These are phyloP conservation scores for Listronotus bonariensis DNA, from an alignment of 1,140 invertebrate genomes.

Conservation along the genomic window DNA sequence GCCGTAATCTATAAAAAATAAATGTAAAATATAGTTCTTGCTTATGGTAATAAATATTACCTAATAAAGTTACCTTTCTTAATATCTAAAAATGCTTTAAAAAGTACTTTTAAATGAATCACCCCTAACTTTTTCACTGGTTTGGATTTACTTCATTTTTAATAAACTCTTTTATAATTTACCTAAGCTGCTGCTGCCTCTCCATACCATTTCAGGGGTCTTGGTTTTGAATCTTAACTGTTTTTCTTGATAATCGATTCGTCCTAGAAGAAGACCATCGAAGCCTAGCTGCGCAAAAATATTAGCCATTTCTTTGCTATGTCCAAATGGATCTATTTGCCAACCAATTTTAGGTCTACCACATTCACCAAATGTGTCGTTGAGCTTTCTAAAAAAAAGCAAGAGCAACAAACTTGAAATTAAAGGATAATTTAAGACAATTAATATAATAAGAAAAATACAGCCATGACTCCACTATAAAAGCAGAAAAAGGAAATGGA, in stretches of 20 bases:
- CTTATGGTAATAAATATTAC: too few relatives aligned
- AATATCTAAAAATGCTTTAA: too few relatives aligned
- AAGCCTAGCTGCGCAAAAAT: slow-evolving; percentile 72
- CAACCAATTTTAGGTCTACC: slow-evolving; percentile 70
- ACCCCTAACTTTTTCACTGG: too few relatives aligned
- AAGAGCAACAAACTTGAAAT: too few relatives aligned
- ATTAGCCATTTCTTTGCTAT: slow-evolving; percentile 71
- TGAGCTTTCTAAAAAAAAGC: slow-evolving; percentile 38
- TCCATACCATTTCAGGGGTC: slow-evolving; percentile 80
- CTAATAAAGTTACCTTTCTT: too few relatives aligned
- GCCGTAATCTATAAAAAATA: too few relatives aligned
- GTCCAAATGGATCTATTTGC: slow-evolving; percentile 80
- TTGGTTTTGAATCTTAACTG: slow-evolving; percentile 63
- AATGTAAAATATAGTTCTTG: too few relatives aligned
- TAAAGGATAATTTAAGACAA: too few relatives aligned
- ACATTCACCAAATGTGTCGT: slow-evolving; percentile 68
- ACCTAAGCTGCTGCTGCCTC: slow-evolving; percentile 65
- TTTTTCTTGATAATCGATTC: slow-evolving; percentile 80
- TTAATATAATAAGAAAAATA: too few relatives aligned
- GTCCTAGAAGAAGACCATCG: slow-evolving; percentile 74
- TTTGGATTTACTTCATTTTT: background rate
- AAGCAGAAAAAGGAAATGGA: background rate
- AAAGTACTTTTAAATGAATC: too few relatives aligned
- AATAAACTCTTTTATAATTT: slow-evolving; percentile 28
- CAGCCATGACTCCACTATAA: too few relatives aligned